Base-by-base conservation (phyloP, 2,888 invertebrate species). In the Yponomeuta evonymella region DNA sequence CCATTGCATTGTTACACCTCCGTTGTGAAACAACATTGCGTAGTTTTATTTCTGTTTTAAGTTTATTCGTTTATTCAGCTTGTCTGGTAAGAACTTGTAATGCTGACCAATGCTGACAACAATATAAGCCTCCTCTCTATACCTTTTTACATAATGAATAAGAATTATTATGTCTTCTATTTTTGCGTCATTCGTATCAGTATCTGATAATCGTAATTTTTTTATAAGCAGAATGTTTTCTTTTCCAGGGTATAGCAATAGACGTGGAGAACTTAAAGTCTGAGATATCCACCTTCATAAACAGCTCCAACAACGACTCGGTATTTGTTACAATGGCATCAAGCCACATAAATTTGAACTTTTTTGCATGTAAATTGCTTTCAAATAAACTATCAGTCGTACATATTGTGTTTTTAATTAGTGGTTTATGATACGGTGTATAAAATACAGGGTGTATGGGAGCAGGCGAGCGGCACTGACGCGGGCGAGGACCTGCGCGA, bases 281-380 rank as follows among this genome's bases (percentile, higher is more conserved):
- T 74, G 91, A 91, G 72, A 89, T 90, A 77, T 83, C 84, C 1
- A 86, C 85, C 72, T 89, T 90, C 70, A 73, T 91, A 66, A 87
- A 84, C 82, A 85, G 77, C 70, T 87, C 88, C 48, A 91, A 88
- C 78, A 85, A 89, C 72, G 91, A 92, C 74, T 91, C 91, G 91
- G 91, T 92, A 90, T 74, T 74, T 11, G 33, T 11, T 30, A 65
- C 15, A 4, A 5, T 15, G 15, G 51, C 2, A 58, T 5, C 15
- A 58, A 58, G 15, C 51, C 6, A 43, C 9, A 43, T 43, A 3
- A 43, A 43, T 43, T 43, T 43, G 43, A 43, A 8, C 43, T 43
- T 5, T 43, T 6, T 43, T 43, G 43, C 43, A 43, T 43, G 43
- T 43, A 43, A 3, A 1, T 8, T 43, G 43, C 43, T 43, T 4